Evolutionary conservation across 2,888 invertebrate genomes (phyloP).

Genomic region (Nebria salina): DNA sequence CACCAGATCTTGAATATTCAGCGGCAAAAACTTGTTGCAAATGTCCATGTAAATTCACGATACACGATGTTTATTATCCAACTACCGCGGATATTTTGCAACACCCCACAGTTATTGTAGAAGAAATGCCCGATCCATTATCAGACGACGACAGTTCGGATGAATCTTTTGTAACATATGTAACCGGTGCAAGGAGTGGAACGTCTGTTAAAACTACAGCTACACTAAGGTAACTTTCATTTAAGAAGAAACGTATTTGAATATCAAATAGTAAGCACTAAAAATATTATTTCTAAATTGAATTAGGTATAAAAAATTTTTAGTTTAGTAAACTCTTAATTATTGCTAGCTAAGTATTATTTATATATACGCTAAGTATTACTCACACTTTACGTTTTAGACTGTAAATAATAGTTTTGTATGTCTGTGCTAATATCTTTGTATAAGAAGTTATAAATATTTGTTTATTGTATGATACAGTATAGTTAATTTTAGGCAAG

Average conservation of each 20-base stretch:
- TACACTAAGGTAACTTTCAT: constrained; percentile 10
- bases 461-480: background rate
- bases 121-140: constrained; percentile 3
- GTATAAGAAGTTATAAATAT: too few relatives aligned
- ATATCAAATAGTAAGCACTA: too few relatives aligned
- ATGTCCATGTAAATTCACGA: background rate
- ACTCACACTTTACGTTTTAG: too few relatives aligned
- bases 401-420: too few relatives aligned
- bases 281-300: too few relatives aligned
- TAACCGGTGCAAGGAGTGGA: background rate
- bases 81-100: constrained; percentile 37
- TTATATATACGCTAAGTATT: too few relatives aligned
- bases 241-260: background rate
- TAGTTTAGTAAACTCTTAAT: too few relatives aligned
- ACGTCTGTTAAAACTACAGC: constrained; percentile 16
- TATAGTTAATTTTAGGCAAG: constrained; percentile 1
- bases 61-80: constrained; percentile 33
- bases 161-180: constrained; percentile 12
- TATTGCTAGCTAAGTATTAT: too few relatives aligned
- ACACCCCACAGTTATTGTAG: constrained; percentile 25
- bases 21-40: background rate
- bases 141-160: constrained; percentile 10
- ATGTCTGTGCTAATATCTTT: too few relatives aligned
- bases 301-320: too few relatives aligned
- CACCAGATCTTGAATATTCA: constrained; percentile 15